A percentile compares a stretch with the other conserved stretches of the same genome.
Evolutionary conservation across 2,888 invertebrate species (phyloP).

Genomic region (Neocrepidodera transversa): DNA sequence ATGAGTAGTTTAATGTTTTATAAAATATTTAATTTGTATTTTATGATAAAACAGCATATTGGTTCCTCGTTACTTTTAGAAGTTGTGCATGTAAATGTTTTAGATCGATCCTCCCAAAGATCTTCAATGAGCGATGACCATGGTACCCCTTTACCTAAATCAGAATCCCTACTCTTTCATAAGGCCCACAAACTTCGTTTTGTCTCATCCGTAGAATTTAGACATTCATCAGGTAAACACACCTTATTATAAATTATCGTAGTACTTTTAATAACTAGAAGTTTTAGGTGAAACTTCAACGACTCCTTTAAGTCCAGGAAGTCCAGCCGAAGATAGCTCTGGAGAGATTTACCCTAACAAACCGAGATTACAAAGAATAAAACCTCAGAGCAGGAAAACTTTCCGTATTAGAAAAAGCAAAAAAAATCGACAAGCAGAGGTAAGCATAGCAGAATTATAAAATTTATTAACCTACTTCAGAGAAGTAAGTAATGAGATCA

Average conservation of each 20-base stretch:
- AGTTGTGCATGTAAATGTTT: conserved; percentile 57
- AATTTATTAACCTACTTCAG: too few relatives aligned
- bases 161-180: conserved; percentile 59
- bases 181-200: conserved; percentile 78
- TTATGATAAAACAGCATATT: too few relatives aligned
- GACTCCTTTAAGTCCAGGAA: conserved; percentile 77
- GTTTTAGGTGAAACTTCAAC: conserved; percentile 77
- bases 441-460: conserved; percentile 56
- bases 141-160: conserved; percentile 56
- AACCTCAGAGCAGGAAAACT: conserved; percentile 93
- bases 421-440: conserved; percentile 71
- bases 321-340: conserved; percentile 72
- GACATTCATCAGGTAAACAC: conserved; percentile 74
- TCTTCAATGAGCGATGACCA: conserved; percentile 66
- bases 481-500: too few relatives aligned
- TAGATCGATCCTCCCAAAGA: conserved; percentile 66
- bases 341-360: conserved; percentile 65
- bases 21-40: too few relatives aligned
- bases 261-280: neutral
- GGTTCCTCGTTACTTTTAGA: too few relatives aligned
- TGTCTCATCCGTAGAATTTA: conserved; percentile 82
- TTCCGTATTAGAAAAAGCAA: conserved; percentile 86
- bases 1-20: too few relatives aligned
- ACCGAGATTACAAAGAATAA: conserved; percentile 86
- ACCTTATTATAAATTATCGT: neutral